Conservation (phyloP, 2,888 invertebrate genomes). For the Drosophila suboccidentalis region DNA sequence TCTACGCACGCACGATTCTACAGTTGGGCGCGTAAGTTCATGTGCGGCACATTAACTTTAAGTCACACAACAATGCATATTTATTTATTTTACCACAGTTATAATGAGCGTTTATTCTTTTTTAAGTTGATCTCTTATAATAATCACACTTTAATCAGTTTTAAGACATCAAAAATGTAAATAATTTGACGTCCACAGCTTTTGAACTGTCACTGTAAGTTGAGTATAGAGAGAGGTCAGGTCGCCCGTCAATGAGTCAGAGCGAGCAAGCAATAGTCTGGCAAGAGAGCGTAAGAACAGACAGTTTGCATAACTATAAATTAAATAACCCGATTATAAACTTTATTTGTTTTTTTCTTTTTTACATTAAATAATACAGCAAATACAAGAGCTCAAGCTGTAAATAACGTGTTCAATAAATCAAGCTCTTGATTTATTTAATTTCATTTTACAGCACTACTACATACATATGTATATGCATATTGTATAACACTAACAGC, state of each 20-base stretch:
- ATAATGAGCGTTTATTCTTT: not conserved
- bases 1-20: conserved; percentile 50
- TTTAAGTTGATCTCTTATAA: not conserved
- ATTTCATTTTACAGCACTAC: conserved; percentile 23
- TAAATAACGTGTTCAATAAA: not conserved
- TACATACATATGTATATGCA: not conserved
- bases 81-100: not conserved
- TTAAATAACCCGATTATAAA: not conserved
- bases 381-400: not conserved
- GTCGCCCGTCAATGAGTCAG: conserved; percentile 22
- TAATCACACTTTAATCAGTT: not conserved
- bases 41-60: not conserved
- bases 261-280: conserved; percentile 44
- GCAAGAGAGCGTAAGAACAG: conserved; percentile 25
- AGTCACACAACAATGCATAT: not conserved
- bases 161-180: not conserved
- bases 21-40: conserved; percentile 38
- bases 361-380: not conserved
- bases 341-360: not conserved
- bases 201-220: conserved; percentile 32
- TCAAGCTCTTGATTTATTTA: conserved; percentile 1
- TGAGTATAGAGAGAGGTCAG: conserved; percentile 31
- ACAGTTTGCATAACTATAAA: conserved; percentile 10
- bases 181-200: not conserved
- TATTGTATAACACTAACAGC: conserved; percentile 2